phyloP scores from a whole-genome alignment of 2,113 vertebrate genomes.

The Ahaetulla prasina region DNA sequence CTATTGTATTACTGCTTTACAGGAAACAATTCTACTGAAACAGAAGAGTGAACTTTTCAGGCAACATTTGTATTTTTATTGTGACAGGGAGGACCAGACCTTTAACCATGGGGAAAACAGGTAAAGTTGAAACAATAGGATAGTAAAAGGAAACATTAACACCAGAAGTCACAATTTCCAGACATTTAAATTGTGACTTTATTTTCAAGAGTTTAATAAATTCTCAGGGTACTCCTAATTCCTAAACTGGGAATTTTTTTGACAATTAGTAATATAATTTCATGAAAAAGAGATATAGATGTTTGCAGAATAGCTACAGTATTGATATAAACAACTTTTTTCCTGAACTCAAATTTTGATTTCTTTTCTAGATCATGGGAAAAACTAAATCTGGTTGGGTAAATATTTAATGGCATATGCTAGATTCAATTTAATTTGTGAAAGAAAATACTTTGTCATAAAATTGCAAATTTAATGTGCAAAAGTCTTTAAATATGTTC shows the following conservation, averaged over 20 bases:
- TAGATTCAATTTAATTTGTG: neutral
- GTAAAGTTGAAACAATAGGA: conserved; percentile 57
- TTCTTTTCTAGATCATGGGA: neutral
- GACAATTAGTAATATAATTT: neutral
- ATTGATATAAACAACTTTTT: neutral
- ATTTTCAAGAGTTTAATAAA: neutral
- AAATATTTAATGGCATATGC: neutral
- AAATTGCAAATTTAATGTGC: neutral
- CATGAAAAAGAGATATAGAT: neutral
- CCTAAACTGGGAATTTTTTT: neutral
- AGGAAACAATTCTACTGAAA: conserved; percentile 60
- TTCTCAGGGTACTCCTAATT: neutral
- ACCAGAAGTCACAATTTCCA: neutral
- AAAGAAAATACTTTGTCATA: neutral
- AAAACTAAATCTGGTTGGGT: neutral
- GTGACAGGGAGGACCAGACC: conserved; percentile 55
- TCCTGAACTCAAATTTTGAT: neutral
- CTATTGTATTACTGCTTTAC: conserved; percentile 52
- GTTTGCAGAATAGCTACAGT: neutral
- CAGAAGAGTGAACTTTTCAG: conserved; percentile 59
- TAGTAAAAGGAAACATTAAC: neutral
- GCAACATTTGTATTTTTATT: conserved; percentile 61
- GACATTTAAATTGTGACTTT: neutral
- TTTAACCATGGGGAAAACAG: conserved; percentile 67
- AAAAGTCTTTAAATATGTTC: neutral